Conservation (phyloP, 2,113 vertebrate genomes). For the Actenoides lindsayi region DNA sequence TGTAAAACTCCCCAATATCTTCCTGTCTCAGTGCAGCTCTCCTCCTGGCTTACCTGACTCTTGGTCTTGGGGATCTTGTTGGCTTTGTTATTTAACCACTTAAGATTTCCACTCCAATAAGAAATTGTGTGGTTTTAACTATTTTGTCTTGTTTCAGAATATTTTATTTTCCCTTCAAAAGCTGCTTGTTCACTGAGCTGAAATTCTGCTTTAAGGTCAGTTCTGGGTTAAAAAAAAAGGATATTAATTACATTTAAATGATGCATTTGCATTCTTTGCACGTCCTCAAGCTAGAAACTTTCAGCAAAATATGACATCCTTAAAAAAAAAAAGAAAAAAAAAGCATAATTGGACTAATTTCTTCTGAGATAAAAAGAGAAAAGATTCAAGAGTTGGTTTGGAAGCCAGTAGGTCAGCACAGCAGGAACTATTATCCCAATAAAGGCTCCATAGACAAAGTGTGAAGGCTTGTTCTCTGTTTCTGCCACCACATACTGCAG, state of each 20-base stretch:
- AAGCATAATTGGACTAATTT: background rate
- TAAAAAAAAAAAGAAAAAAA: too few species aligned
- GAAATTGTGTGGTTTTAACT: background rate
- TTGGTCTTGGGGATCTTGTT: background rate
- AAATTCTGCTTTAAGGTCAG: background rate
- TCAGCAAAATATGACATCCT: background rate
- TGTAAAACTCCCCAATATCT: background rate
- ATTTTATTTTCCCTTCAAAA: background rate
- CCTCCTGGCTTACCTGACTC: background rate
- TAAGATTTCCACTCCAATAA: background rate
- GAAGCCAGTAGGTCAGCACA: rapidly evolving
- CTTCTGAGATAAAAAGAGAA: background rate
- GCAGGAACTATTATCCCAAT: background rate
- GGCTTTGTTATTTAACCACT: background rate
- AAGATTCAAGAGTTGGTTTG: background rate
- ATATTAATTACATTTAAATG: background rate
- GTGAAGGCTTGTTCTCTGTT: background rate
- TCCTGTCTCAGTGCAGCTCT: background rate
- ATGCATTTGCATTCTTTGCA: background rate
- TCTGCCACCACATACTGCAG: background rate
- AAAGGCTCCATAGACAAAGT: background rate
- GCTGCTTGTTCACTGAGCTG: background rate
- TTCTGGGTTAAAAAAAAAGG: background rate
- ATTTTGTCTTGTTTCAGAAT: background rate
- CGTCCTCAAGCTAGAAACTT: background rate